Evolutionary conservation across 2,888 invertebrate species (phyloP).

Genomic region (Hydriomena furcata): DNA sequence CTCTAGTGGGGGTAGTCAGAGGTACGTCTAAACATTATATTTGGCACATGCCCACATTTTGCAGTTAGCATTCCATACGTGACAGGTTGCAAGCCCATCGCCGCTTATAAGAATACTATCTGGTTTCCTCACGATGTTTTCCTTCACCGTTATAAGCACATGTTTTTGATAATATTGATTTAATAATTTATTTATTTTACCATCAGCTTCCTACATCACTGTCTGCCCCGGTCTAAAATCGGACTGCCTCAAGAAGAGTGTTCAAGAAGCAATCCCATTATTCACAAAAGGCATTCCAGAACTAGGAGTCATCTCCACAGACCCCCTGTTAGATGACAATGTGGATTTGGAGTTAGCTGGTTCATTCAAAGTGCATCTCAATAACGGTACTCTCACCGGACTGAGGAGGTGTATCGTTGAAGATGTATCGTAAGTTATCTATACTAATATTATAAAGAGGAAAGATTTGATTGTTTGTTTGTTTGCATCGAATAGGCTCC

Average conservation of each 20-base stretch:
- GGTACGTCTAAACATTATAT: no score
- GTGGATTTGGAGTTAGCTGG: constrained; percentile 55
- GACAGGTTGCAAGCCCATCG: no score
- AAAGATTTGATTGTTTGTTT: no score
- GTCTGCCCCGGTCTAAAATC: constrained; percentile 53
- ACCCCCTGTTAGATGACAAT: constrained; percentile 51
- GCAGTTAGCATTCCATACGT: no score
- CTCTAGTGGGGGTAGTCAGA: no score
- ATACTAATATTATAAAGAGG: no score
- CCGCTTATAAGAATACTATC: no score
- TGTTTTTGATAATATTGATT: no score
- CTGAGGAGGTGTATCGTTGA: constrained; percentile 62
- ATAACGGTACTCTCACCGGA: constrained; percentile 57
- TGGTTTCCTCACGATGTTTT: no score
- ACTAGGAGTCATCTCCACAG: constrained; percentile 48
- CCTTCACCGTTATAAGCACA: no score
- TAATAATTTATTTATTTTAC: constrained; percentile 12
- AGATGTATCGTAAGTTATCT: constrained; percentile 54
- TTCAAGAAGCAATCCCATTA: constrained; percentile 55
- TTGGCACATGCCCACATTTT: no score
- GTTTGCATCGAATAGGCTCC: no score
- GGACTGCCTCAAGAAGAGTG: constrained; percentile 56
- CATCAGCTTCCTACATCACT: constrained; percentile 53
- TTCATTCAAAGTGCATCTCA: constrained; percentile 53
- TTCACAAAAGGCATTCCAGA: constrained; percentile 61